These are phyloP conservation scores for Florisuga fusca DNA, from an alignment of 2,797 vertebrate genomes.

Conservation along the genomic window DNA sequence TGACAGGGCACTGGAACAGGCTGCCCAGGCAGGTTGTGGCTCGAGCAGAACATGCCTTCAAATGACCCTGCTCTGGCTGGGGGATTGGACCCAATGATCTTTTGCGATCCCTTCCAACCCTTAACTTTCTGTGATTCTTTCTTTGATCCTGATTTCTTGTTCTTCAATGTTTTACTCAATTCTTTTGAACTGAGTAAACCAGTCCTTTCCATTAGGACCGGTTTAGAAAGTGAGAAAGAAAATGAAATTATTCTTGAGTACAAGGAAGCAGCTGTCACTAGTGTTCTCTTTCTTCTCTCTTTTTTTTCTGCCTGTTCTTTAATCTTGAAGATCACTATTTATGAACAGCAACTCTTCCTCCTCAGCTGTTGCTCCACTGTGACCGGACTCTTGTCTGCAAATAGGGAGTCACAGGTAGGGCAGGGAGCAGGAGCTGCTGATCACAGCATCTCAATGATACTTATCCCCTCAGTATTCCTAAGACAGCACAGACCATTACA, in stretches of 20 bases:
- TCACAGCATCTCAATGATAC: not conserved
- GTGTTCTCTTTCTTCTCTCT: not conserved
- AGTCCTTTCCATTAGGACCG: not conserved
- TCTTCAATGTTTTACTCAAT: not conserved
- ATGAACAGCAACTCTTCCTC: not conserved
- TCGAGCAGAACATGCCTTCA: no score
- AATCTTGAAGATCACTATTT: not conserved
- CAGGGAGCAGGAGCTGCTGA: not conserved
- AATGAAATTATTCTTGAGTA: not conserved
- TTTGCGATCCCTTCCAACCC: no score
- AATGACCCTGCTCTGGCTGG: no score
- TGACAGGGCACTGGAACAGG: no score
- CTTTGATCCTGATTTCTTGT: not conserved
- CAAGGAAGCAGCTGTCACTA: not conserved
- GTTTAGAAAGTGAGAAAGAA: not conserved
- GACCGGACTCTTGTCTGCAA: not conserved
- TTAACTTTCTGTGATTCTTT: no score
- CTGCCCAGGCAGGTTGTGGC: no score
- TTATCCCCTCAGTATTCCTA: not conserved
- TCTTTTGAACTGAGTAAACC: not conserved
- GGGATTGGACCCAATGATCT: no score
- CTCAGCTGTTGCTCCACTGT: not conserved
- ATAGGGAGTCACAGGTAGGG: not conserved
- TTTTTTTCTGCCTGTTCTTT: not conserved
- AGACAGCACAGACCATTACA: not conserved